Evolutionary conservation across 2,113 vertebrate genomes (phyloP).

Genomic region (Rhinogobius similis): DNA sequence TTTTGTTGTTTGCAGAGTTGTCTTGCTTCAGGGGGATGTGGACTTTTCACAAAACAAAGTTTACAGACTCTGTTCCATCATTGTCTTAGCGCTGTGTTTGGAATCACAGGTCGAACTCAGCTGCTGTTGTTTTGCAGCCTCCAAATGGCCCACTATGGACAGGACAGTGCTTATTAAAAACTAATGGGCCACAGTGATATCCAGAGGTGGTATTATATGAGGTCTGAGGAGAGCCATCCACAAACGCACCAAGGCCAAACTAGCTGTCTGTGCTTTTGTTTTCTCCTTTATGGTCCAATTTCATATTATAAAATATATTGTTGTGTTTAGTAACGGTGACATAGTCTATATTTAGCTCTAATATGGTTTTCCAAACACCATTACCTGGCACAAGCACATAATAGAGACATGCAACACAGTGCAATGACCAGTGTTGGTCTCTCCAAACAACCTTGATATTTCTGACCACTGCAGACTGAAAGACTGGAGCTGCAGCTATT

Average conservation of each 20-base stretch:
- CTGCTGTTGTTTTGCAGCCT: slow-evolving; percentile 43
- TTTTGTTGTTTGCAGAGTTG: slow-evolving; percentile 3
- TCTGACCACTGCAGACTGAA: background rate
- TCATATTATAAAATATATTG: background rate
- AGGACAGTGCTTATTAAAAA: slow-evolving; percentile 55
- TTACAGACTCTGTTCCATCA: slow-evolving; percentile 17
- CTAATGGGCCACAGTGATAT: slow-evolving; percentile 38
- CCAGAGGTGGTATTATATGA: slow-evolving; percentile 35
- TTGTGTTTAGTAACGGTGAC: background rate
- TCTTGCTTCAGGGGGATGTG: slow-evolving; percentile 25
- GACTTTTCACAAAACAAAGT: slow-evolving; percentile 11
- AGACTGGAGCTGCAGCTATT: background rate
- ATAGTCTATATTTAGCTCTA: background rate
- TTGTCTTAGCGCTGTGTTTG: slow-evolving; percentile 16
- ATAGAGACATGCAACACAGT: background rate
- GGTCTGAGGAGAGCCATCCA: slow-evolving; percentile 32
- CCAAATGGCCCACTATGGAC: slow-evolving; percentile 45
- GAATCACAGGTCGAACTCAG: slow-evolving; percentile 29
- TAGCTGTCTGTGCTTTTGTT: slow-evolving; percentile 15
- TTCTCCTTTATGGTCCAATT: slow-evolving; percentile 4
- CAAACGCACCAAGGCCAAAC: slow-evolving; percentile 15
- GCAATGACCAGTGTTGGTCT: background rate
- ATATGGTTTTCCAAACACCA: background rate
- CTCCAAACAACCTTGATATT: background rate
- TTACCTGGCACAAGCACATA: slow-evolving; percentile 3